phyloP scores from a whole-genome alignment of 2,113 vertebrate species.

The human region DNA sequence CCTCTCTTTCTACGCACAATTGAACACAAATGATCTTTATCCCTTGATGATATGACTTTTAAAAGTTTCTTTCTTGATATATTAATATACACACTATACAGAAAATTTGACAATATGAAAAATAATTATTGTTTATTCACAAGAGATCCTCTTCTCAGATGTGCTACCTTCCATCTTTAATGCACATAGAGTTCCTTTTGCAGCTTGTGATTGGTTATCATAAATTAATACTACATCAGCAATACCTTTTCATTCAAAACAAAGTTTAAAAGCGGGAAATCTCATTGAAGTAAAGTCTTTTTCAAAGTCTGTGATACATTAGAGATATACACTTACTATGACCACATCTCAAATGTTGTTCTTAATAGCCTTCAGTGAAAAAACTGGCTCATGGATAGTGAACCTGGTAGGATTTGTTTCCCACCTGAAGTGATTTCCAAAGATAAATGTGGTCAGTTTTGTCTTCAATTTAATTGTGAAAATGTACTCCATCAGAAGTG shows the following conservation, averaged over 20 bases:
- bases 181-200: background rate
- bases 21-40: conserved; percentile 66
- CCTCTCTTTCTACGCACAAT: conserved; percentile 45
- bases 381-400: background rate
- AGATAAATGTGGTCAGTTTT: background rate
- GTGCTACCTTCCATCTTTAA: background rate
- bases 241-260: background rate
- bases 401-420: background rate
- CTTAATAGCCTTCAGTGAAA: background rate
- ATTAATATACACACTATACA: conserved; percentile 21
- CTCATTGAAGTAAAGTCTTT: background rate
- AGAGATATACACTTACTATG: background rate
- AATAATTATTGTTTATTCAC: conserved; percentile 7
- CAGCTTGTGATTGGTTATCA: background rate
- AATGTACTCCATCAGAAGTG: background rate
- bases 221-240: background rate
- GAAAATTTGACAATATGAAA: background rate
- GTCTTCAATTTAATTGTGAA: background rate
- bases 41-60: conserved; percentile 32
- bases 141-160: background rate
- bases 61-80: conserved; percentile 42
- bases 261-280: background rate
- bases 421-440: background rate
- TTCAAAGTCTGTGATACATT: background rate
- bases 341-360: background rate